Conservation (phyloP, 2,888 invertebrate genomes). For the Itoplectis maculator region DNA sequence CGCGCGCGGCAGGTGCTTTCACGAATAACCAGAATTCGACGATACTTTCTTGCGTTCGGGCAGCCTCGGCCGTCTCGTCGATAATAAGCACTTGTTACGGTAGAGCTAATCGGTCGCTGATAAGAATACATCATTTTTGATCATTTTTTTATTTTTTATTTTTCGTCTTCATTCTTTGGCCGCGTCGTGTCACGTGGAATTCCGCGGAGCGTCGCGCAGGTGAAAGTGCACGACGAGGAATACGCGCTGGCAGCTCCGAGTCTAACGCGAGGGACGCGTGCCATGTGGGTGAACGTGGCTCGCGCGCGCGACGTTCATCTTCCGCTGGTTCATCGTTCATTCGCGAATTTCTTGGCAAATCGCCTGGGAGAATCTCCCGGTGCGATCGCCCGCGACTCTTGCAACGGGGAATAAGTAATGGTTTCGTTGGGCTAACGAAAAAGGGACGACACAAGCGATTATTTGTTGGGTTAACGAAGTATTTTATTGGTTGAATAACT, state of each 20-base stretch:
- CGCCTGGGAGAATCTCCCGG: not conserved
- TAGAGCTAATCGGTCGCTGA: not conserved
- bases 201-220: not conserved
- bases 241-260: not conserved
- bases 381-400: not conserved
- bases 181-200: not conserved
- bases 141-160: not conserved
- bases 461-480: not conserved
- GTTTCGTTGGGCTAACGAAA: not conserved
- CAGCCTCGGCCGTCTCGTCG: not conserved
- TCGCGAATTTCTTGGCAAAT: slow-evolving; percentile 44
- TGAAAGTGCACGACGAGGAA: slow-evolving; percentile 17
- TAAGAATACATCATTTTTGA: too few species aligned
- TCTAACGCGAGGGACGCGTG: slow-evolving; percentile 25
- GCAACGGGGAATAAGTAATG: not conserved
- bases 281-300: slow-evolving; percentile 22
- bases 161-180: not conserved
- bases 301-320: slow-evolving; percentile 34
- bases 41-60: not conserved
- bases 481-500: not conserved
- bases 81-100: not conserved
- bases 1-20: slow-evolving; percentile 38
- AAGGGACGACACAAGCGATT: too few species aligned
- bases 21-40: slow-evolving; percentile 15
- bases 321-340: slow-evolving; percentile 46